phyloP scores from a whole-genome alignment of 1,140 invertebrate genomes.

The Temnothorax nylanderi region DNA sequence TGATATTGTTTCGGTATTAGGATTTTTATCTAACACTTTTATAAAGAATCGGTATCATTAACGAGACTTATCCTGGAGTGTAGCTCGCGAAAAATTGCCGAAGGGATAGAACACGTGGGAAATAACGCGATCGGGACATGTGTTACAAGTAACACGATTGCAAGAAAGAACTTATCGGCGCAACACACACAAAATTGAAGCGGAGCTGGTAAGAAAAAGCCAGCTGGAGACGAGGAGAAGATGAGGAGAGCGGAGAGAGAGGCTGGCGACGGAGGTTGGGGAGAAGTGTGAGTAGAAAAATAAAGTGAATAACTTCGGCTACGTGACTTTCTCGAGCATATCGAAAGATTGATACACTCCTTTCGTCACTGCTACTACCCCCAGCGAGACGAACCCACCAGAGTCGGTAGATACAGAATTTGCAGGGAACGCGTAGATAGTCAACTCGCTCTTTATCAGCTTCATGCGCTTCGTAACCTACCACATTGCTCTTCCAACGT shows the following conservation, averaged over 20 bases:
- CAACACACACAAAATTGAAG: constrained; percentile 14
- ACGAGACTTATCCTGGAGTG: constrained; percentile 4
- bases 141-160: background rate
- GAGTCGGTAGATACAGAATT: constrained; percentile 41
- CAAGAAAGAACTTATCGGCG: constrained; percentile 1
- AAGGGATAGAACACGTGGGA: background rate
- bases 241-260: background rate
- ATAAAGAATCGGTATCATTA: constrained; percentile 18
- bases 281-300: constrained; percentile 42
- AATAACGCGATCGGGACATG: constrained; percentile 6
- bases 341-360: constrained; percentile 68
- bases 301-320: constrained; percentile 61
- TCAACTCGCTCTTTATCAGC: constrained; percentile 51
- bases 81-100: constrained; percentile 3
- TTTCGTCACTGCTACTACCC: constrained; percentile 59
- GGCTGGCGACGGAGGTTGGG: constrained; percentile 4
- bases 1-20: background rate
- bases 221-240: background rate
- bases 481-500: constrained; percentile 30
- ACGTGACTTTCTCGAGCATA: constrained; percentile 66
- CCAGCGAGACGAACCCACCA: constrained; percentile 4
- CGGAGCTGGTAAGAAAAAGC: constrained; percentile 6
- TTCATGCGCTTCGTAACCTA: constrained; percentile 41
- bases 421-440: constrained; percentile 24
- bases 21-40: background rate